Conservation (phyloP, 1,140 invertebrate genomes). For the Meteorus sp. region DNA sequence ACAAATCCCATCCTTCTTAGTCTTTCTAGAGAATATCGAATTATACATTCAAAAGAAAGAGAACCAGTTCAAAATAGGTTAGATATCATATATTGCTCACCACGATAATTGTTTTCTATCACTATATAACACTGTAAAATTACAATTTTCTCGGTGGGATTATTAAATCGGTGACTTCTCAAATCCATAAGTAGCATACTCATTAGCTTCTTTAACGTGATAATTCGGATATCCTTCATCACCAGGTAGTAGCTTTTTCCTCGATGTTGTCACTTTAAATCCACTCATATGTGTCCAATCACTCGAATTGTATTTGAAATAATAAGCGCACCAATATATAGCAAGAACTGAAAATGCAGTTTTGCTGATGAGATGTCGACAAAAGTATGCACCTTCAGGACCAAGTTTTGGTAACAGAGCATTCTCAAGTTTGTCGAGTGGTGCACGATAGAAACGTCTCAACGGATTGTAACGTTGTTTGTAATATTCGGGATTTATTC, state of each 20-base stretch:
- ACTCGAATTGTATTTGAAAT: constrained; percentile 18
- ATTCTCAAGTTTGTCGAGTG: constrained; percentile 67
- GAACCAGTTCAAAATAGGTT: no score
- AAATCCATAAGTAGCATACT: constrained; percentile 19
- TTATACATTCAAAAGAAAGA: not conserved
- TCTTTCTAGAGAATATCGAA: no score
- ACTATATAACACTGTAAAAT: constrained; percentile 1
- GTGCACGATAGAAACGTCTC: constrained; percentile 71
- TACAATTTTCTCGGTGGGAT: not conserved
- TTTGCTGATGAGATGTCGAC: constrained; percentile 14
- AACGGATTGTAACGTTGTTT: constrained; percentile 75
- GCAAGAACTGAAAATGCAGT: not conserved
- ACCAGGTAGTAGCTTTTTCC: constrained; percentile 4
- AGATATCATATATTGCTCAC: not conserved
- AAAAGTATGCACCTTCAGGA: constrained; percentile 4
- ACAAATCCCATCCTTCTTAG: no score
- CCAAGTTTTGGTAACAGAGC: constrained; percentile 22
- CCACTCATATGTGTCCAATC: constrained; percentile 17
- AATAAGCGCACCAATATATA: constrained; percentile 2
- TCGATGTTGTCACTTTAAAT: constrained; percentile 5
- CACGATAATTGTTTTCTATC: constrained; percentile 5
- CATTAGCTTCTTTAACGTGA: constrained; percentile 5
- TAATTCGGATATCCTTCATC: constrained; percentile 16
- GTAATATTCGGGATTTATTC: constrained; percentile 66
- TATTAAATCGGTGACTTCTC: constrained; percentile 19